Conservation (phyloP, 2,113 vertebrate genomes). For the Scartelaos histophorus region DNA sequence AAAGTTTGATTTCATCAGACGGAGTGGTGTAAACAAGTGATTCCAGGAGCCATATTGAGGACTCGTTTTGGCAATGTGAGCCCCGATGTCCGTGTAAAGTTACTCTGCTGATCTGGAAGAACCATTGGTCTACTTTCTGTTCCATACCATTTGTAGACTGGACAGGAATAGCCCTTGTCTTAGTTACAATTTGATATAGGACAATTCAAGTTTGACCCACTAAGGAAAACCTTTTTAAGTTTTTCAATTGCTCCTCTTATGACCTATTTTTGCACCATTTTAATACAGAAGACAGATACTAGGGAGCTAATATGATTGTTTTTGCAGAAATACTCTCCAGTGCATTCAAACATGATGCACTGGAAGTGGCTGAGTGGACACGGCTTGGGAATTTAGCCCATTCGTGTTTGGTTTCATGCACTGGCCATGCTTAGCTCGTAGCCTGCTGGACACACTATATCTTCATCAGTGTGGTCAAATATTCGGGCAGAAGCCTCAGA, state of each 20-base stretch:
- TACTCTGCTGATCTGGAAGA: slow-evolving; percentile 52
- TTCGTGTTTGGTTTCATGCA: slow-evolving; percentile 32
- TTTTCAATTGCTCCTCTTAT: not conserved
- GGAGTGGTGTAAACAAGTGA: slow-evolving; percentile 51
- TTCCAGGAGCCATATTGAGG: slow-evolving; percentile 25
- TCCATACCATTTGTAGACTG: slow-evolving; percentile 39
- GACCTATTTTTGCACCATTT: no score
- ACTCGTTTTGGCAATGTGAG: slow-evolving; percentile 36
- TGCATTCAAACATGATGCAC: not conserved
- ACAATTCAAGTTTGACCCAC: slow-evolving; percentile 22
- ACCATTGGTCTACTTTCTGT: slow-evolving; percentile 14
- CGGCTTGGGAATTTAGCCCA: not conserved
- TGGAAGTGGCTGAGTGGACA: not conserved
- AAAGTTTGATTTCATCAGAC: slow-evolving; percentile 9
- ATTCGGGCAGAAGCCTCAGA: not conserved
- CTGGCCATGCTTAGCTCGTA: not conserved
- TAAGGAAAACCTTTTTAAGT: not conserved
- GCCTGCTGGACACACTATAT: not conserved
- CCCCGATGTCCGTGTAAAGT: slow-evolving; percentile 38
- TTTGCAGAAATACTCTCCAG: not conserved
- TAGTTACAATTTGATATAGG: slow-evolving; percentile 29
- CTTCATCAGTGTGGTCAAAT: slow-evolving; percentile 16
- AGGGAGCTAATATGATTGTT: not conserved
- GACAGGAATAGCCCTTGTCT: slow-evolving; percentile 68
- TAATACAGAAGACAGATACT: no score